Percentiles rank a stretch among this genome's conserved stretches.
phyloP scores from a whole-genome alignment of 2,888 invertebrate species.

The Macropis europaea region DNA sequence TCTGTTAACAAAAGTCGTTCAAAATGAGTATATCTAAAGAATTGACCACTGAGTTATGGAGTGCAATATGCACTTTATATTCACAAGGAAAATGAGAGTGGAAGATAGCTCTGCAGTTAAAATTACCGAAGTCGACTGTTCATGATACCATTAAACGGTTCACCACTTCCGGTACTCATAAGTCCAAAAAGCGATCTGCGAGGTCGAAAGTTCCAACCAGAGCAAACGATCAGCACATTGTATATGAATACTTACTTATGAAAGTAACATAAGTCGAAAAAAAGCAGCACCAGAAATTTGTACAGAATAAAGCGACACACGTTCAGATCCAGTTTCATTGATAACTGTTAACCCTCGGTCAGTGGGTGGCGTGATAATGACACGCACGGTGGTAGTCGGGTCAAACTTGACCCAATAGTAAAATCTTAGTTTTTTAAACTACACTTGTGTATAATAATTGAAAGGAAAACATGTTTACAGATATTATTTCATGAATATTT shows the following conservation, averaged over 20 bases:
- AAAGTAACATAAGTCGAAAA: neutral
- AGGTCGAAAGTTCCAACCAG: neutral
- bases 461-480: too few relatives aligned
- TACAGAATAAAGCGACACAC: neutral
- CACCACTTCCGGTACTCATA: neutral
- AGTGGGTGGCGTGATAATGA: too few relatives aligned
- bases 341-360: neutral
- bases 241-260: neutral
- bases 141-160: neutral
- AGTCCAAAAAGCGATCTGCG: neutral
- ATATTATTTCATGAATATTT: too few relatives aligned
- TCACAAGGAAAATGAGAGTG: neutral
- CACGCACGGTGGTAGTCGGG: too few relatives aligned
- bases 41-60: neutral
- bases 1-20: conserved; percentile 3
- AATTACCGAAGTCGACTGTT: neutral
- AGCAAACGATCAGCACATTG: neutral
- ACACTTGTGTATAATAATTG: too few relatives aligned
- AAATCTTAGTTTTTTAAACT: too few relatives aligned
- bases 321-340: neutral
- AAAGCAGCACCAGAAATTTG: neutral
- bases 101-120: neutral
- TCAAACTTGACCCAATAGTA: too few relatives aligned
- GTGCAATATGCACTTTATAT: neutral
- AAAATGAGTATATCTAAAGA: neutral